Conservation (phyloP, 1,140 invertebrate genomes). For the Sitobion miscanthi region DNA sequence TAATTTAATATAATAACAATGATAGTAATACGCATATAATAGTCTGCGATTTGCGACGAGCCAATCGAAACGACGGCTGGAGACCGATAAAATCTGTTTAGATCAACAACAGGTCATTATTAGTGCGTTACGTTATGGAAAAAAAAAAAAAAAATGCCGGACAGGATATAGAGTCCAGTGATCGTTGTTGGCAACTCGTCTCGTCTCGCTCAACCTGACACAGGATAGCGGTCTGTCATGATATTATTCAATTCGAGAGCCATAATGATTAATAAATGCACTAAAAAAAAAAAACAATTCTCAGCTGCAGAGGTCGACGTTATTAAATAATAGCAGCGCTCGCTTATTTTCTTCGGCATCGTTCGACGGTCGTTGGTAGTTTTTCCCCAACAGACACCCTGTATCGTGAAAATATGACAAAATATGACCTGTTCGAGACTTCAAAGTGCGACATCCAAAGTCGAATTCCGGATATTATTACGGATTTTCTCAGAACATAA, state of each 20-base stretch:
- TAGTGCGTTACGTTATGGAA: not conserved
- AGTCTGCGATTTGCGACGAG: not conserved
- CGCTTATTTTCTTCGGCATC: not conserved
- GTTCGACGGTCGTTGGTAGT: not conserved
- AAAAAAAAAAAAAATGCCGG: not conserved
- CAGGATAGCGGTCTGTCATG: not conserved
- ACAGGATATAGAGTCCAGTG: not conserved
- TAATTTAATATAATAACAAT: too few species aligned
- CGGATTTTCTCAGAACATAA: too few species aligned
- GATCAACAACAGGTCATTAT: not conserved
- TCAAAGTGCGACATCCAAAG: too few species aligned
- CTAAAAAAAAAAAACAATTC: not conserved
- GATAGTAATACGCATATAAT: not conserved
- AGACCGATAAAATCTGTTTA: not conserved
- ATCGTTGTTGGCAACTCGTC: not conserved
- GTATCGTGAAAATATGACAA: too few species aligned
- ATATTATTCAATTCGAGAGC: not conserved
- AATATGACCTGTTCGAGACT: too few species aligned
- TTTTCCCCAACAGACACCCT: not conserved
- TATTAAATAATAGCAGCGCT: not conserved
- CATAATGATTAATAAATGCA: not conserved
- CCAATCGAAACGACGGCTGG: not conserved
- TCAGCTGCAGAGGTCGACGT: not conserved
- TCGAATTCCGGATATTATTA: too few species aligned
- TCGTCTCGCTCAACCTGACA: not conserved